Conservation (phyloP, 2,797 vertebrate species). For the Paramormyrops hopkinsi region DNA sequence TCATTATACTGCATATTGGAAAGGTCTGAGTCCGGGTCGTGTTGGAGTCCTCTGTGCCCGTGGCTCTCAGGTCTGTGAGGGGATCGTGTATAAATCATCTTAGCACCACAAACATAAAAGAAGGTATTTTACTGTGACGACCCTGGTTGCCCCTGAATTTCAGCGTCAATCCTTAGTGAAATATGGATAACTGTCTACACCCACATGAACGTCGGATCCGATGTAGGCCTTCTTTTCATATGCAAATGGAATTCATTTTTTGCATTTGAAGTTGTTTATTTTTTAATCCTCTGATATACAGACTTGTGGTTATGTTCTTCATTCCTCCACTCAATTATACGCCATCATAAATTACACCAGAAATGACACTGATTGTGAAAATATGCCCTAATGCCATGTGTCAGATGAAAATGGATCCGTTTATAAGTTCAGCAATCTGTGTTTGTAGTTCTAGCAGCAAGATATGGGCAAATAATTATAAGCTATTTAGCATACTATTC, state of each 20-base stretch:
- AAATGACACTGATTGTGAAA: background rate
- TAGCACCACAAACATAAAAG: constrained; percentile 20
- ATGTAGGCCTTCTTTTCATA: background rate
- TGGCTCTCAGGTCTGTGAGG: constrained; percentile 19
- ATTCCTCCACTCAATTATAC: background rate
- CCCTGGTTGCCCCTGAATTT: constrained; percentile 35
- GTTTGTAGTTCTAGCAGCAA: background rate
- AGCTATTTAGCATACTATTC: constrained; percentile 53
- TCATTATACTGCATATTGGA: constrained; percentile 28
- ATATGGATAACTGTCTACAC: background rate
- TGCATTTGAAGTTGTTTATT: background rate
- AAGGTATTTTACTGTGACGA: constrained; percentile 38
- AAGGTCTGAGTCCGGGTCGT: constrained; percentile 21
- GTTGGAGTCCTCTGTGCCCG: background rate
- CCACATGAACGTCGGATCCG: background rate
- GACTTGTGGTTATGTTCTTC: background rate
- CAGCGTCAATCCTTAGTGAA: constrained; percentile 23
- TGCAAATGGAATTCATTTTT: background rate
- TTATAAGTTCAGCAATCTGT: background rate
- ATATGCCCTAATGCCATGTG: background rate
- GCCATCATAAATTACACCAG: background rate
- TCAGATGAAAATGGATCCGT: background rate
- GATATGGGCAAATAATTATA: constrained; percentile 49
- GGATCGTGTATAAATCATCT: constrained; percentile 28
- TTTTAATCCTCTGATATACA: constrained; percentile 8